Conservation (phyloP, 2,888 invertebrate genomes). For the Artemia sinica region DNA sequence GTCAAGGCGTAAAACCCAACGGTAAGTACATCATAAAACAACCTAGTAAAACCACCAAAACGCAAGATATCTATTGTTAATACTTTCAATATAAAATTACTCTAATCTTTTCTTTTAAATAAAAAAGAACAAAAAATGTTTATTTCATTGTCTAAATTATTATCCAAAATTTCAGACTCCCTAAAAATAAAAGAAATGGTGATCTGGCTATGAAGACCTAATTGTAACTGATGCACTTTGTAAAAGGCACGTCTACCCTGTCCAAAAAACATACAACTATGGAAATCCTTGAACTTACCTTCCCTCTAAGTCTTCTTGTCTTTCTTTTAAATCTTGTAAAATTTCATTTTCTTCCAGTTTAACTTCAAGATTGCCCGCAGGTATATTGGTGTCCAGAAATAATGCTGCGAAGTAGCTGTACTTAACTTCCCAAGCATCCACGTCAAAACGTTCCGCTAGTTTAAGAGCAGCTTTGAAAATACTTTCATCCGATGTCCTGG, state of each 20-base stretch:
- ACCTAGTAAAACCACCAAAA: too few relatives aligned
- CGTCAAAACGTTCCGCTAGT: slow-evolving; percentile 33
- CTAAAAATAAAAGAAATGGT: background rate
- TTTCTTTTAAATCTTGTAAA: slow-evolving; percentile 23
- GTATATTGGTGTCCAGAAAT: slow-evolving; percentile 24
- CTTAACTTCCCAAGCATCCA: slow-evolving; percentile 34
- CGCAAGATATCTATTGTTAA: too few relatives aligned
- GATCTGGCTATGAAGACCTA: background rate
- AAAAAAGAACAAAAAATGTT: too few relatives aligned
- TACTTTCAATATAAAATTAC: too few relatives aligned
- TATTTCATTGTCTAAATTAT: too few relatives aligned
- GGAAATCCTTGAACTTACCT: slow-evolving; percentile 22
- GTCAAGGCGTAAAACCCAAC: too few relatives aligned
- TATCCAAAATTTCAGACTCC: too few relatives aligned
- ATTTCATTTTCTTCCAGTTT: slow-evolving; percentile 25
- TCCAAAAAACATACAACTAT: background rate
- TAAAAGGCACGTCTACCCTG: background rate
- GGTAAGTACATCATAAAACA: too few relatives aligned
- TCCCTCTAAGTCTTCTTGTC: slow-evolving; percentile 22
- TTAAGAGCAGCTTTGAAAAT: slow-evolving; percentile 33
- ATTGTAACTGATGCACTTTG: background rate
- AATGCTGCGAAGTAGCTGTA: slow-evolving; percentile 26
- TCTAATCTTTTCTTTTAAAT: too few relatives aligned
- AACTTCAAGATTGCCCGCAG: slow-evolving; percentile 19
- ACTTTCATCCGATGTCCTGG: slow-evolving; percentile 33